A percentile compares a stretch with the other conserved stretches of the same genome.
phyloP scores from a whole-genome alignment of 1,140 invertebrate genomes.

The Periplaneta americana region DNA sequence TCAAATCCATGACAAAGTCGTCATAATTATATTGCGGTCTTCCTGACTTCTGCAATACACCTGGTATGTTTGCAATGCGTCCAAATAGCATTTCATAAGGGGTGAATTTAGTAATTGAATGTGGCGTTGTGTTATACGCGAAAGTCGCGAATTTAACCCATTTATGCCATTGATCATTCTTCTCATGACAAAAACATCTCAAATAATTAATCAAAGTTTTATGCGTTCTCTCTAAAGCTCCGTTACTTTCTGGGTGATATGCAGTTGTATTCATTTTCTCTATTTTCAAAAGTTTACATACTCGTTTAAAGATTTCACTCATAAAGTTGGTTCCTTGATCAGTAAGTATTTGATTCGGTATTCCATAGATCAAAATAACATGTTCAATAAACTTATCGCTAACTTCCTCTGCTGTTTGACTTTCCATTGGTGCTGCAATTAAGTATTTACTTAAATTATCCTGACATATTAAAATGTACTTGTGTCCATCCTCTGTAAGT shows the following conservation, averaged over 20 bases:
- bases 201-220: slow-evolving; percentile 25
- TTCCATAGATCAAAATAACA: slow-evolving; percentile 28
- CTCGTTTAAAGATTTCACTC: slow-evolving; percentile 25
- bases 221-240: slow-evolving; percentile 26
- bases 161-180: slow-evolving; percentile 31
- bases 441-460: slow-evolving; percentile 30
- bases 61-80: slow-evolving; percentile 22
- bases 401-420: slow-evolving; percentile 27
- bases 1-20: not conserved
- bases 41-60: not conserved
- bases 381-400: slow-evolving; percentile 25
- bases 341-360: slow-evolving; percentile 28
- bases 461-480: slow-evolving; percentile 31
- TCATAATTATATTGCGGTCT: not conserved
- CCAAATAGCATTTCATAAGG: slow-evolving; percentile 32
- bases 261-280: slow-evolving; percentile 26
- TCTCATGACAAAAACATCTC: slow-evolving; percentile 21
- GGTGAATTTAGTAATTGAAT: slow-evolving; percentile 28
- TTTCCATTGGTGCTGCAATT: slow-evolving; percentile 20
- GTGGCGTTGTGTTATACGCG: slow-evolving; percentile 29
- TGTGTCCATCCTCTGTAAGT: slow-evolving; percentile 21
- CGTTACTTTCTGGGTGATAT: slow-evolving; percentile 28
- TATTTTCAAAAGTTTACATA: slow-evolving; percentile 27
- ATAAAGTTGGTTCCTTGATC: slow-evolving; percentile 31
- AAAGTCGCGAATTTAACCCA: slow-evolving; percentile 27